Evolutionary conservation across 2,888 invertebrate genomes (phyloP).

Genomic region (Rhogogaster chlorosoma): DNA sequence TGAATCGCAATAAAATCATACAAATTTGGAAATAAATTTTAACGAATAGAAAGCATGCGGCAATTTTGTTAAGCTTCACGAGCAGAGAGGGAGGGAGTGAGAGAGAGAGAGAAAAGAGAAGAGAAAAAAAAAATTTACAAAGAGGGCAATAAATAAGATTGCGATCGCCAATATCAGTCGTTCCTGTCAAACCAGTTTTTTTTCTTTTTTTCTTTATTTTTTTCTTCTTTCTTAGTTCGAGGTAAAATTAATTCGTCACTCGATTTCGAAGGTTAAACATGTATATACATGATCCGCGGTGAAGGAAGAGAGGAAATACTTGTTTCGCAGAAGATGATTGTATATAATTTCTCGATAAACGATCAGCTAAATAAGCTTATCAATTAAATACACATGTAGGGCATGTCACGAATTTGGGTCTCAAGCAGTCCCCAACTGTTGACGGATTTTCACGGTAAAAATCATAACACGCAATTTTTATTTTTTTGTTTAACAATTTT

Average conservation of each 20-base stretch:
- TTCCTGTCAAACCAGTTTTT: conserved; percentile 15
- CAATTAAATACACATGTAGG: too few relatives aligned
- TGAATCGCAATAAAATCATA: too few relatives aligned
- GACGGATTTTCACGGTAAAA: too few relatives aligned
- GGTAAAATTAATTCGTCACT: conserved; percentile 15
- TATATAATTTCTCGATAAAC: too few relatives aligned
- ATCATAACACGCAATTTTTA: too few relatives aligned
- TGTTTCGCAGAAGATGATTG: too few relatives aligned
- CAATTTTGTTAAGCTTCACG: not conserved
- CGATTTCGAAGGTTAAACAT: not conserved
- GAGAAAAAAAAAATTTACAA: not conserved
- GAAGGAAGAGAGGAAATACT: not conserved
- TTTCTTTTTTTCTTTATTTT: not conserved
- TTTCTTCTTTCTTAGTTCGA: not conserved
- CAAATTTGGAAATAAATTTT: not conserved
- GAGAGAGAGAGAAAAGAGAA: not conserved
- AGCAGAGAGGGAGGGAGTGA: not conserved
- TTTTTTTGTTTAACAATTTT: too few relatives aligned
- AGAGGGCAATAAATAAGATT: not conserved
- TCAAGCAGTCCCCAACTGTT: too few relatives aligned
- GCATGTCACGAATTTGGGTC: too few relatives aligned
- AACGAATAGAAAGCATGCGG: not conserved
- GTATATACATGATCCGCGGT: not conserved
- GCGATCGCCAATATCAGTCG: conserved; percentile 3
- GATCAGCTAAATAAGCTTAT: too few relatives aligned